Evolutionary conservation across 2,113 vertebrate species (phyloP), one percentile per base, ranked within the genome.

Genomic region (Urocynchramus pylzowi): DNA sequence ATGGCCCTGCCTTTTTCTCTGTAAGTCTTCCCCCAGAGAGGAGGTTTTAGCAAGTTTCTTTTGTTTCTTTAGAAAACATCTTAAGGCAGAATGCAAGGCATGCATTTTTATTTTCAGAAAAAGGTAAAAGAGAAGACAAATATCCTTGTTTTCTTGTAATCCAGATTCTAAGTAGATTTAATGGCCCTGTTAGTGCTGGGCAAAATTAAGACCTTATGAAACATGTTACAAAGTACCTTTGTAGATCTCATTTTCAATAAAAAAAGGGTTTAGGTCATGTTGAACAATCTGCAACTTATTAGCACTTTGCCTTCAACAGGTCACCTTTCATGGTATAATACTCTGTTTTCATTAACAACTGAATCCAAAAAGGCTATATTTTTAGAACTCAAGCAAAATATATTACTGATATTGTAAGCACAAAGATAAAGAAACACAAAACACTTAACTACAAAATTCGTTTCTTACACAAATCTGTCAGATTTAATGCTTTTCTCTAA

Each of bases 141-240:
- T 70, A 87, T 67, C 74, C 60, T 83, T 86, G 70, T 96, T 97
- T 92, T 79, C 95, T 95, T 91, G 95, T 97, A 96, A 97, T 96
- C 95, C 94, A 76, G 49, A 57, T 84, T 96, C 87, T 96, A 93
- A 95, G 86, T 87, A 92, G 64, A 94, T 95, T 97, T 97, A 97
- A 97, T 96, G 94, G 86, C 75, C 84, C 94, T 79, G 93, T 96
- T 97, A 96, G 77, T 92, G 86, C 89, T 52, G 42, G 35, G 50
- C 74, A 84, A 97, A 97, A 98, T 98, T 94, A 97, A 96, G 95
- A 95, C 96, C 95, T 95, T 97, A 97, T 95, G 97, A 96, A 95
- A 78, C 69, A 85, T 90, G 35, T 78, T 91, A 88, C 96, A 96
- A 91, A 96, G 79, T 90, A 96, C 87, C 96, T 97, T 98, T 97